Evolutionary conservation across 2,888 invertebrate genomes (phyloP).

Genomic region (Metopia argyrocephala): DNA sequence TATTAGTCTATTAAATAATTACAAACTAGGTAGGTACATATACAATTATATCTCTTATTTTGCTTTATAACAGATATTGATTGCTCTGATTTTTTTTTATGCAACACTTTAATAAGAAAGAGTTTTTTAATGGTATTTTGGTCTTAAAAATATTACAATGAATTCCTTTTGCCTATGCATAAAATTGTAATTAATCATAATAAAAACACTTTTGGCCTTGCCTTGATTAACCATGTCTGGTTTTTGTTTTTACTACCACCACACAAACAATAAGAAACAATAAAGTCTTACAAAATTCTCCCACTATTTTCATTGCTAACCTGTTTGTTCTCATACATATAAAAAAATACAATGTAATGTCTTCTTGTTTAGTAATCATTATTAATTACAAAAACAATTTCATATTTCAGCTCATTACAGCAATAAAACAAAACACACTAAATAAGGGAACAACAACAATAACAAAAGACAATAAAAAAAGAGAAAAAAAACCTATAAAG

Average conservation of each 20-base stretch:
- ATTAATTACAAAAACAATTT: background rate
- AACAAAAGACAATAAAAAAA: background rate
- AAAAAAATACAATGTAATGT: background rate
- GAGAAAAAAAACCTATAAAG: too few species aligned
- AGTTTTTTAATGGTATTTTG: too few species aligned
- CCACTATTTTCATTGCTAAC: background rate
- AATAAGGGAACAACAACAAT: background rate
- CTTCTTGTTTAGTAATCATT: background rate
- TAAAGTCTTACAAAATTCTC: background rate
- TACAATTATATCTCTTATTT: too few species aligned
- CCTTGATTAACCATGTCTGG: background rate
- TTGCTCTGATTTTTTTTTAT: too few species aligned
- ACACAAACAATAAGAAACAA: background rate
- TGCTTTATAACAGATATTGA: too few species aligned
- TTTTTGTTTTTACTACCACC: background rate
- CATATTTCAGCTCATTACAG: background rate
- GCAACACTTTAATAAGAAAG: too few species aligned
- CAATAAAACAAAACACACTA: background rate
- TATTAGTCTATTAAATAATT: too few species aligned
- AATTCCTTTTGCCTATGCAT: conserved; percentile 15
- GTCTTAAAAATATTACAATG: too few species aligned
- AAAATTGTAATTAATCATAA: conserved; percentile 59
- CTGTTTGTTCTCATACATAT: background rate
- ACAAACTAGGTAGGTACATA: too few species aligned
- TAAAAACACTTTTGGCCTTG: conserved; percentile 39